A percentile compares a stretch with the other conserved stretches of the same genome.
Evolutionary conservation across 2,797 vertebrate species (phyloP).

Genomic region (Pangasius larnaudii): DNA sequence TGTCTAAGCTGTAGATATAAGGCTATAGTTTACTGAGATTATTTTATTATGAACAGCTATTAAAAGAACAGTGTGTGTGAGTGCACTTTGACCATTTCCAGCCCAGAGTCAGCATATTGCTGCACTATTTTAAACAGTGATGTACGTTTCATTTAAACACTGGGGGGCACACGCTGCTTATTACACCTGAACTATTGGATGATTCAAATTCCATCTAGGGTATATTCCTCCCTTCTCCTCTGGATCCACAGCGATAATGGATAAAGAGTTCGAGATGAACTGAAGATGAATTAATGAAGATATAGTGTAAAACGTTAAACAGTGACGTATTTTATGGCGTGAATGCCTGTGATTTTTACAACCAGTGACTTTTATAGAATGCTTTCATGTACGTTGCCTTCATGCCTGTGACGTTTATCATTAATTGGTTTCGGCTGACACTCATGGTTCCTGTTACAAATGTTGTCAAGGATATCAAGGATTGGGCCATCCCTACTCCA

Average conservation of each 20-base stretch:
- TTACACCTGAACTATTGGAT: not conserved
- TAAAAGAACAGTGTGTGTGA: slow-evolving; percentile 20
- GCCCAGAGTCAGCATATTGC: slow-evolving; percentile 3
- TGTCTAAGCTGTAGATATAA: not conserved
- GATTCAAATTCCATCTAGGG: not conserved
- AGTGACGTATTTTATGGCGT: not conserved
- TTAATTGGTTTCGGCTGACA: not conserved
- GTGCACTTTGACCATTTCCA: not conserved
- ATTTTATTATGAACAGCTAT: slow-evolving; percentile 25
- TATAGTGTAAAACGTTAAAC: not conserved
- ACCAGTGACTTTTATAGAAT: not conserved
- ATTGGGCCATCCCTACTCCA: not conserved
- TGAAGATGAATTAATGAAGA: not conserved
- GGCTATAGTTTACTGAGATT: not conserved
- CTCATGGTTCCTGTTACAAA: no score
- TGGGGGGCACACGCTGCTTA: not conserved
- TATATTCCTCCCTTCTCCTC: not conserved
- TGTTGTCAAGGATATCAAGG: not conserved
- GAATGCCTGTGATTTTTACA: not conserved
- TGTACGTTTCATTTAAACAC: not conserved
- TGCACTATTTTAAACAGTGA: slow-evolving; percentile 8
- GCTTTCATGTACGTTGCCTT: not conserved
- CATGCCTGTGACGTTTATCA: not conserved
- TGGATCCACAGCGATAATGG: not conserved
- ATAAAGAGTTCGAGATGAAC: not conserved